Conservation (phyloP, 2,888 invertebrate species). For the Nebria salina region DNA sequence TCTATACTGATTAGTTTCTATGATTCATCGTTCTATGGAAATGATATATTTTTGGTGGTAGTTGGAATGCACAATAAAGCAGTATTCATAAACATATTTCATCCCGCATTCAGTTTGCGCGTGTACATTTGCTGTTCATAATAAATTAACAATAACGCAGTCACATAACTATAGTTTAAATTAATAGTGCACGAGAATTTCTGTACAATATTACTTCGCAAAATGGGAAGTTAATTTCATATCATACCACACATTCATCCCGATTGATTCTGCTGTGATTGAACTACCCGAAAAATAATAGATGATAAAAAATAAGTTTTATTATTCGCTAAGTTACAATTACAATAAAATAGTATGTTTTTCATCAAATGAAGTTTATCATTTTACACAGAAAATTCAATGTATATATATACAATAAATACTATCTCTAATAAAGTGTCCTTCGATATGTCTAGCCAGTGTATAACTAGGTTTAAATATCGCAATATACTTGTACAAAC, state of each 20-base stretch:
- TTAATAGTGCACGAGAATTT: neutral
- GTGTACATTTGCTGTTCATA: neutral
- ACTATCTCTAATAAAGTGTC: too few species aligned
- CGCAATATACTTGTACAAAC: neutral
- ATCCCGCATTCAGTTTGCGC: neutral
- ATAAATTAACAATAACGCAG: neutral
- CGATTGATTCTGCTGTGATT: too few species aligned
- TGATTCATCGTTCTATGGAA: constrained; percentile 26
- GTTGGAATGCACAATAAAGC: constrained; percentile 26
- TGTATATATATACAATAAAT: too few species aligned
- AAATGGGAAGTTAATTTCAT: neutral
- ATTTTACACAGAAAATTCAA: too few species aligned
- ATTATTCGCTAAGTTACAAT: too few species aligned
- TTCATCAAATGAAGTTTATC: too few species aligned
- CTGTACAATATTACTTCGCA: neutral
- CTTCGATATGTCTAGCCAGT: neutral
- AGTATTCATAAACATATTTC: constrained; percentile 1
- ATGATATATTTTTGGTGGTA: constrained; percentile 26
- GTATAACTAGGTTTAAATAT: neutral
- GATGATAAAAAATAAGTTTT: too few species aligned
- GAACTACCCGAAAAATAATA: too few species aligned
- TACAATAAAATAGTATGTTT: too few species aligned
- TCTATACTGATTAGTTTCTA: constrained; percentile 33
- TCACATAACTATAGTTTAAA: neutral
- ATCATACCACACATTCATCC: too few species aligned